These are phyloP conservation scores for Chaetodon auriga DNA, from an alignment of 2,113 vertebrate species.

Conservation along the genomic window DNA sequence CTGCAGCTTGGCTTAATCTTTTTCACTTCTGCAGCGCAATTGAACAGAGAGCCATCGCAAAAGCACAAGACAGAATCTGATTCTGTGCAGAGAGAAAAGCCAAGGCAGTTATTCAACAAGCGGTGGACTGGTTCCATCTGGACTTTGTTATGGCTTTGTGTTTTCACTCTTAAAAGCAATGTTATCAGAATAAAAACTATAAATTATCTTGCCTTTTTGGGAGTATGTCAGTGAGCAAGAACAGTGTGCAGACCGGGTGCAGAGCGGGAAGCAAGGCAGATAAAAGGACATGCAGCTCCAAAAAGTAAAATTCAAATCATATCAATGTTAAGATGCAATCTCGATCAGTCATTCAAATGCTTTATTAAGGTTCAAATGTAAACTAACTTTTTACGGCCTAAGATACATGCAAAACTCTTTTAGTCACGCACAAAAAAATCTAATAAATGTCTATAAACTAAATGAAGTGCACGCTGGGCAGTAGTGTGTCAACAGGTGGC, in stretches of 20 bases:
- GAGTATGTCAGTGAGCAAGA: slow-evolving; percentile 51
- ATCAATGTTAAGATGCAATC: too few species aligned
- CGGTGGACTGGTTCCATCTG: slow-evolving; percentile 72
- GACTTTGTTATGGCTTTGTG: slow-evolving; percentile 70
- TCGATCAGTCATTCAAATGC: background rate
- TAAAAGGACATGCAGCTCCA: background rate
- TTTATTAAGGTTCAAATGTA: background rate
- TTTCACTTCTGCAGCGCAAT: slow-evolving; percentile 60
- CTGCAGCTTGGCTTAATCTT: slow-evolving; percentile 63
- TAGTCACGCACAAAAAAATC: background rate
- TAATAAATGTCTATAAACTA: background rate
- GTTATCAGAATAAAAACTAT: slow-evolving; percentile 68
- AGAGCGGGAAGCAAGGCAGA: background rate
- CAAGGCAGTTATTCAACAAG: slow-evolving; percentile 61
- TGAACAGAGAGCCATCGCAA: slow-evolving; percentile 60
- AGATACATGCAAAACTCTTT: background rate
- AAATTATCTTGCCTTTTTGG: slow-evolving; percentile 67
- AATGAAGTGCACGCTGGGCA: background rate
- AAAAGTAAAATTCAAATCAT: background rate
- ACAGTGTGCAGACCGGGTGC: slow-evolving; percentile 35
- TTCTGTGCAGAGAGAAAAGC: slow-evolving; percentile 45
- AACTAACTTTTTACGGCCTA: background rate
- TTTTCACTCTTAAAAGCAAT: slow-evolving; percentile 69
- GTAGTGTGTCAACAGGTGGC: slow-evolving; percentile 30
- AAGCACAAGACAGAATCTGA: slow-evolving; percentile 49